These are phyloP conservation scores for Noctua pronuba DNA, from an alignment of 2,888 invertebrate species.

Conservation along the genomic window DNA sequence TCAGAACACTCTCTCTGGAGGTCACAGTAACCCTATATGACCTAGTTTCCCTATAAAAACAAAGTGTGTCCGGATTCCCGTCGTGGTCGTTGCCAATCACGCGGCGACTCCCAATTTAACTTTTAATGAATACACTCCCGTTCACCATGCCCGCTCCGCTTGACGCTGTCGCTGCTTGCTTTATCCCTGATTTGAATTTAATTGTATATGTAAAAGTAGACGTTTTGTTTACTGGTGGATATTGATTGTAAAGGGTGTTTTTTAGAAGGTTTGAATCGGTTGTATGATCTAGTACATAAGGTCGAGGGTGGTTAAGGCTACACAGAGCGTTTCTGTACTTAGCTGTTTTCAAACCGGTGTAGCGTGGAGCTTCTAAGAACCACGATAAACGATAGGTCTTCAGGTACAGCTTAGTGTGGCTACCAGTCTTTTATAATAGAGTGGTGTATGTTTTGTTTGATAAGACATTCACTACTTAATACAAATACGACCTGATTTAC, in stretches of 20 bases:
- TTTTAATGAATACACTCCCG: conserved; percentile 64
- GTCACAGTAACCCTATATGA: conserved; percentile 19
- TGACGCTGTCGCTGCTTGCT: conserved; percentile 23
- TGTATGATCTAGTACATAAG: neutral
- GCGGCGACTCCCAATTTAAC: conserved; percentile 64
- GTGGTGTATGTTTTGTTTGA: neutral
- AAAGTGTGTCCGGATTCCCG: conserved; percentile 40
- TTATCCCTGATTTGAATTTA: conserved; percentile 63
- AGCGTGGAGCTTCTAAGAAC: neutral
- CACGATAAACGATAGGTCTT: neutral
- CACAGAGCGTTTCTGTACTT: too few relatives aligned
- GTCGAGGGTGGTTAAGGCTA: neutral
- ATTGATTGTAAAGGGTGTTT: conserved; percentile 9
- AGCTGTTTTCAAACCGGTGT: neutral
- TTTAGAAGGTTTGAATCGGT: neutral
- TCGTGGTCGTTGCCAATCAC: conserved; percentile 60
- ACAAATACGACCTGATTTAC: neutral
- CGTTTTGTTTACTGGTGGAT: conserved; percentile 43
- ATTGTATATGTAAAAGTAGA: conserved; percentile 59
- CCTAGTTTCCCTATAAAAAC: conserved; percentile 52
- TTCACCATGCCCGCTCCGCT: conserved; percentile 11
- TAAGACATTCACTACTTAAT: neutral
- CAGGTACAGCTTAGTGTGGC: neutral
- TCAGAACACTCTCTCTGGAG: neutral
- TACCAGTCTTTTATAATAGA: neutral